Evolutionary conservation across 2,113 vertebrate genomes (phyloP), one percentile per base, ranked within the genome.

Genomic region (Cyanoliseus patagonus): DNA sequence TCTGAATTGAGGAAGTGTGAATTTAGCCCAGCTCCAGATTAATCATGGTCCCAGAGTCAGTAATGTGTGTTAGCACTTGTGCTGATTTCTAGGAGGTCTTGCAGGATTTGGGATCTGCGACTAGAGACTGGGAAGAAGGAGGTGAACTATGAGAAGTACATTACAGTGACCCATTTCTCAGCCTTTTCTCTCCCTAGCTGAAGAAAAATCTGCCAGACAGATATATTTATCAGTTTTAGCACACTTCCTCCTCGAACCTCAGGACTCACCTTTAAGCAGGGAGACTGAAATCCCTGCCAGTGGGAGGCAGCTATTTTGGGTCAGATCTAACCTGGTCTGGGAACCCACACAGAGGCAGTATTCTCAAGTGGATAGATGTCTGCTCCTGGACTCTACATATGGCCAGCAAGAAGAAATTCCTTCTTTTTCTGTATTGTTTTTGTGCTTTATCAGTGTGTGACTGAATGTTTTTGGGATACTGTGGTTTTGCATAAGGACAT

Each of bases 1-100:
- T 96, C 92, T 93, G 88, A 92, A 88, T 51, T 91, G 90, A 95
- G 61, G 78, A 95, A 95, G 46, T 87, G 80, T 88, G 95, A 91
- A 94, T 97, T 94, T 90, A 78, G 53, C 47, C 88, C 66, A 87
- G 46, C 39, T 94, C 30, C 57, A 91, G 46, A 61, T 88, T 86
- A 90, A 61, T 35, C 27, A 31, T 2, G 4, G 59, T 85, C 92
- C 75, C 81, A 73, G 33, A 96, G 88, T 63, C 79, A 74, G 59
- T 81, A 49, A 90, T 63, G 51, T 82, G 52, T 2, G 3, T 75
- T 92, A 92, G 31, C 41, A 72, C 28, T 37, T 37, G n/a, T 41
- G 31, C 85, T 83, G 68, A 66, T 96, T 91, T 90, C 68, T 73
- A 76, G 25, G 52, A 90, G 59, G 27, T 52, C 72, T 94, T 88